A percentile compares a stretch with the other conserved stretches of the same genome.
These are phyloP conservation scores for Lasioglossum baleicum DNA, from an alignment of 1,140 invertebrate genomes.

Conservation along the genomic window DNA sequence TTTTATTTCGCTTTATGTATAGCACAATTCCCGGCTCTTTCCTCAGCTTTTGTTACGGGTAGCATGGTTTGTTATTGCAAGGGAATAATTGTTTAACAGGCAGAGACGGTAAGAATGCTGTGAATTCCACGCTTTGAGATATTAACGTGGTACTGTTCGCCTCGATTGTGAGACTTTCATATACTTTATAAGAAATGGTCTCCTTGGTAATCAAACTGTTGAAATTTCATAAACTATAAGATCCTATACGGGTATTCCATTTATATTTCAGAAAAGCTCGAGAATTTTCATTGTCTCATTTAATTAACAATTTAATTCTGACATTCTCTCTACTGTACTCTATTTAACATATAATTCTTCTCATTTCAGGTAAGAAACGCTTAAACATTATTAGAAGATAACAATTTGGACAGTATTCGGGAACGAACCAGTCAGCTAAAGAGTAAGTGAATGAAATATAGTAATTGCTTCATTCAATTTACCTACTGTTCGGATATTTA, in stretches of 20 bases:
- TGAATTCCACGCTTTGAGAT: not conserved
- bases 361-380: not conserved
- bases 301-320: not conserved
- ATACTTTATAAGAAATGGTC: not conserved
- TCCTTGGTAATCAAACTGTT: no score
- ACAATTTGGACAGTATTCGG: no score
- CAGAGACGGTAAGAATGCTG: not conserved
- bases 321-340: not conserved
- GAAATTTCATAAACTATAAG: no score
- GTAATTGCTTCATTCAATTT: no score
- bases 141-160: not conserved
- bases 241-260: no score
- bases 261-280: not conserved
- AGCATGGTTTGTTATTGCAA: not conserved
- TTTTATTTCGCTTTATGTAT: conserved; percentile 10
- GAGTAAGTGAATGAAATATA: not conserved
- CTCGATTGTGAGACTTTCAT: not conserved
- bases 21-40: not conserved
- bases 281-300: not conserved
- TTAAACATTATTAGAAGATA: not conserved
- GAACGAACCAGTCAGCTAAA: not conserved
- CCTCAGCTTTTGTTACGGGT: not conserved
- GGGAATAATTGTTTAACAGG: conserved; percentile 1
- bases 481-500: not conserved
- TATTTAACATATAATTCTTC: not conserved